These are phyloP conservation scores for Anableps anableps DNA, from an alignment of 2,797 vertebrate species.

Conservation along the genomic window DNA sequence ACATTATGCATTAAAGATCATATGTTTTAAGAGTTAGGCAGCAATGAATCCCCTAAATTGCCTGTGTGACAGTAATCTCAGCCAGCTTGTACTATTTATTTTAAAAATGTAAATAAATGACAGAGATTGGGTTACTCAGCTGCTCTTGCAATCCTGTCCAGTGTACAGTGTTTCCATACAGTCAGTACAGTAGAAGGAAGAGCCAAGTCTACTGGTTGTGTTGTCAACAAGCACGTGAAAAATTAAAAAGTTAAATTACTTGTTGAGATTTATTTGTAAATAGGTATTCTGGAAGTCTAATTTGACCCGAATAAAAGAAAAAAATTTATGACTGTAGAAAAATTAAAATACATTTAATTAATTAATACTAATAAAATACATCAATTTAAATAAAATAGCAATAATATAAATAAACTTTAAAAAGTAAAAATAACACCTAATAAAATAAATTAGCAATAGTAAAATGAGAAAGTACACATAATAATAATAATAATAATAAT, in stretches of 20 bases:
- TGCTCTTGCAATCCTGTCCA: neutral
- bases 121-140: neutral
- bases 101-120: no score
- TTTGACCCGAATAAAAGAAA: neutral
- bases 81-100: neutral
- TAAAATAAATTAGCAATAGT: neutral
- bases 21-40: neutral
- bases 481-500: neutral
- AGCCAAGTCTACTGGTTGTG: neutral
- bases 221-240: neutral
- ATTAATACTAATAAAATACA: neutral
- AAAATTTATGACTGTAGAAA: neutral
- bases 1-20: neutral
- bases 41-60: neutral
- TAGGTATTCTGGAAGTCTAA: neutral
- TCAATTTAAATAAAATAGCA: neutral
- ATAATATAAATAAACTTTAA: neutral
- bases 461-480: neutral
- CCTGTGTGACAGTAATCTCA: neutral
- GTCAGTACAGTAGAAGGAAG: neutral
- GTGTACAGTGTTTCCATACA: neutral
- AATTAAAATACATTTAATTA: neutral
- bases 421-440: neutral
- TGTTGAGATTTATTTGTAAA: neutral
- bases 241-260: neutral